phyloP scores from a whole-genome alignment of 1,140 invertebrate species.

The Batillaria attramentaria region DNA sequence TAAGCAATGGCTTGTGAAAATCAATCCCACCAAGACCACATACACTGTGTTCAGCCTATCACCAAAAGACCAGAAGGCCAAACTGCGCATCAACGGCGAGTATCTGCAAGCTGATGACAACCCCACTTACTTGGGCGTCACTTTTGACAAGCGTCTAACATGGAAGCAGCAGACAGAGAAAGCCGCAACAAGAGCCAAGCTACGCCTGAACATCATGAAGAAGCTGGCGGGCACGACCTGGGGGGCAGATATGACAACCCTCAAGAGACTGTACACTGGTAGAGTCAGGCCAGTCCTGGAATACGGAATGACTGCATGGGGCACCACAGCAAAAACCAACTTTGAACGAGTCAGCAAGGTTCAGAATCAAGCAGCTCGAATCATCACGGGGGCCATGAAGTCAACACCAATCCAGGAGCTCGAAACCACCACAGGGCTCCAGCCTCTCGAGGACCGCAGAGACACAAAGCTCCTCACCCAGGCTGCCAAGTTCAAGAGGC shows the following conservation, averaged over 20 bases:
- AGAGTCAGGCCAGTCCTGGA: slow-evolving; percentile 15
- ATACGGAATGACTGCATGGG: slow-evolving; percentile 30
- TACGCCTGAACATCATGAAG: neutral
- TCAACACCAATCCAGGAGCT: slow-evolving; percentile 29
- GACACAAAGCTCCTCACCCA: neutral
- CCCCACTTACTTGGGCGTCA: neutral
- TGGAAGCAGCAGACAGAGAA: slow-evolving; percentile 16
- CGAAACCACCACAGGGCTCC: slow-evolving; percentile 33
- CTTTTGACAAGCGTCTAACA: neutral
- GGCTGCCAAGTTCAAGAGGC: too few relatives aligned
- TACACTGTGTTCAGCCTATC: slow-evolving; percentile 18
- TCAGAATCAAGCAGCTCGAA: slow-evolving; percentile 34
- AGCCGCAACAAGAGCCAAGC: neutral
- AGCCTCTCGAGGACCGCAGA: slow-evolving; percentile 14
- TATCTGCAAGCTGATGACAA: neutral
- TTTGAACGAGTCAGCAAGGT: slow-evolving; percentile 24
- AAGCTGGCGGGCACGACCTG: slow-evolving; percentile 5
- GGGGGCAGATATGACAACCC: neutral
- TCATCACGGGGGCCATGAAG: slow-evolving; percentile 35
- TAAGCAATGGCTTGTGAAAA: slow-evolving; percentile 8
- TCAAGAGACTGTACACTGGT: neutral
- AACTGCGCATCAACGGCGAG: neutral
- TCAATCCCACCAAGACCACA: slow-evolving; percentile 17
- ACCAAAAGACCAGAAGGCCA: slow-evolving; percentile 3
- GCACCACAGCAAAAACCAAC: slow-evolving; percentile 29